A percentile compares a stretch with the other conserved stretches of the same genome.
These are phyloP conservation scores for Xestia sexstrigata DNA, from an alignment of 2,888 invertebrate genomes.

Conservation along the genomic window DNA sequence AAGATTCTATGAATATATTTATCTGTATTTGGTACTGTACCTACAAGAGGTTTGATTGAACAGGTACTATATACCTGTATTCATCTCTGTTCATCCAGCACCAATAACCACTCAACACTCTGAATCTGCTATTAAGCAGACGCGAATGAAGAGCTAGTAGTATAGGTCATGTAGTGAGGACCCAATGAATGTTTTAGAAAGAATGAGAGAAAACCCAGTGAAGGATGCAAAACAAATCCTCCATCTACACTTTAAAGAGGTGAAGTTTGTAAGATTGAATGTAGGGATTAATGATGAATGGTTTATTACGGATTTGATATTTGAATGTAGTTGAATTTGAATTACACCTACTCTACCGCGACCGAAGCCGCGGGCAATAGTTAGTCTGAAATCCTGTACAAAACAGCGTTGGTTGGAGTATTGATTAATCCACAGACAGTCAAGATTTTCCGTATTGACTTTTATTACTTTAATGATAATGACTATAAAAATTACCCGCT, in stretches of 20 bases:
- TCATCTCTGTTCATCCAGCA: neutral
- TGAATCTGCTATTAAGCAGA: neutral
- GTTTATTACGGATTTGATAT: too few relatives aligned
- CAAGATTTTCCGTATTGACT: neutral
- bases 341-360: too few relatives aligned
- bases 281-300: too few relatives aligned
- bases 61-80: too few relatives aligned
- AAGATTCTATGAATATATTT: neutral
- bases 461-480: slow-evolving; percentile 6
- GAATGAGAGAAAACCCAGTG: neutral
- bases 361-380: neutral
- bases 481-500: neutral
- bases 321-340: too few relatives aligned
- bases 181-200: neutral
- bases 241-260: neutral
- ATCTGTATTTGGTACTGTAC: neutral
- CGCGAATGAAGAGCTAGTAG: too few relatives aligned
- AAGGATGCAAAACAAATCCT: neutral
- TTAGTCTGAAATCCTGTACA: neutral
- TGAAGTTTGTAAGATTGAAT: neutral
- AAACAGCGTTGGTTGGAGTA: neutral
- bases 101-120: neutral
- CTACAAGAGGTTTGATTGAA: neutral
- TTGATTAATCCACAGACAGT: neutral
- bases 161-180: neutral